Base-by-base conservation (phyloP, 1,140 invertebrate genomes). In the Calliopsis andreniformis region DNA sequence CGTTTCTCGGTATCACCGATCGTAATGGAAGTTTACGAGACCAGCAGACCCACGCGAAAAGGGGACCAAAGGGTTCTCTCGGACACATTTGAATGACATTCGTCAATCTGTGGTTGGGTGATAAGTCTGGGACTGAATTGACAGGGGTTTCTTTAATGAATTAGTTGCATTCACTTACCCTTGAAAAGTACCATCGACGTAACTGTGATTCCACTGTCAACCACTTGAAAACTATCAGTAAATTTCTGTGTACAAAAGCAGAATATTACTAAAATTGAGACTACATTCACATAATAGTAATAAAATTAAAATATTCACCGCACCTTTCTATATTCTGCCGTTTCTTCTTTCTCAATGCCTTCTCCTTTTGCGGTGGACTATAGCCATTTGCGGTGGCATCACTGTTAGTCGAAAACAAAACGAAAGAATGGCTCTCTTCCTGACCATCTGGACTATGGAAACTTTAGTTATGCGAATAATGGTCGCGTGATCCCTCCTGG, bases 371-470 rank as follows among this genome's bases (percentile, higher is more conserved):
- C 16, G 16, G 62, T 0, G 20, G 10, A 23, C 3, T n/a, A n/a
- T n/a, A n/a, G n/a, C 4, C 20, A 42, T 35, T 63, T 20, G 32
- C 45, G 18, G 25, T 63, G 58, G 58, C 35, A 23, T 43, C 47
- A 47, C n/a, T 39, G 45, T 67, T 47, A 49, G 20, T 25, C 0
- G 51, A 16, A 67, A 56, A 67, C 43, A 42, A 56, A 51, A 51
- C 32, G 55, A 47, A 58, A 39, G 28, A 20, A 30, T 14, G 49
- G 18, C 35, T 28, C 23, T 18, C 45, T 64, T 67, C 55, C 72
- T 23, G 53, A 62, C 79, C 84, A 84, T 84, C 84, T 86, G 84
- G 79, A 45, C 43, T 56, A 78, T 35, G 69, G 56, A 83, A 67
- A 61, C 63, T 56, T 62, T 64, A 61, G 69, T 80, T 76, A 80